Evolutionary conservation across 2,113 vertebrate genomes (phyloP), one percentile per base, ranked within the genome.

Genomic region (Tragelaphus imberbis): DNA sequence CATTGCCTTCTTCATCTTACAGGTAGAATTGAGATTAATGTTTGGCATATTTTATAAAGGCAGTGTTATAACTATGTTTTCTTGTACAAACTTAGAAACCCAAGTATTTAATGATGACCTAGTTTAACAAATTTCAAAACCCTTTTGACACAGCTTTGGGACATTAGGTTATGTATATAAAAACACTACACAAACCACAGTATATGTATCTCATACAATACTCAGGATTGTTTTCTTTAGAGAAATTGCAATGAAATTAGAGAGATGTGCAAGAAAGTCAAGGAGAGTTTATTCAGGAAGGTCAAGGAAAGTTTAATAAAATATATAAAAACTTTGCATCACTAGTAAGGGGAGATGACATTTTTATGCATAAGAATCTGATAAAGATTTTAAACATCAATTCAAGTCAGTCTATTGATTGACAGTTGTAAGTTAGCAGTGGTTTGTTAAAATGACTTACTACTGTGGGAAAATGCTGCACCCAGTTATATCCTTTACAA

Each of bases 191-290:
- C 7, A 63, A 86, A 51, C 3, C 11, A 84, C 15, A 23, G 11
- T 19, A 40, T 84, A 30, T 59, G 51, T 82, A 77, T 33, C 7
- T 75, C 25, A 85, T 17, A 36, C 0, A 71, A 55, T 88, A 90
- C 27, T 77, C 49, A 68, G 33, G 13, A 86, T 63, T 88, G 16
- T 36, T 81, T 61, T 44, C 16, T 47, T 92, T 56, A 87, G 23
- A 97, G 27, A 97, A 96, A 95, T 13, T 61, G 4, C 16, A 68
- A 49, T 71, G 47, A 90, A 95, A 87, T 90, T 95, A 53, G 8
- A 95, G 84, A 12, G 40, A 75, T 33, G 65, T 19, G 6, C n/a
- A 71, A 7, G 30, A 94, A 93, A 27, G 13, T 92, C 23, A 96
- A 90, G 19, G 8, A 80, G 58, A 97, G 23, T 79, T 71, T 7